Evolutionary conservation across 2,113 vertebrate genomes (phyloP).

Genomic region (Scolopax mira): DNA sequence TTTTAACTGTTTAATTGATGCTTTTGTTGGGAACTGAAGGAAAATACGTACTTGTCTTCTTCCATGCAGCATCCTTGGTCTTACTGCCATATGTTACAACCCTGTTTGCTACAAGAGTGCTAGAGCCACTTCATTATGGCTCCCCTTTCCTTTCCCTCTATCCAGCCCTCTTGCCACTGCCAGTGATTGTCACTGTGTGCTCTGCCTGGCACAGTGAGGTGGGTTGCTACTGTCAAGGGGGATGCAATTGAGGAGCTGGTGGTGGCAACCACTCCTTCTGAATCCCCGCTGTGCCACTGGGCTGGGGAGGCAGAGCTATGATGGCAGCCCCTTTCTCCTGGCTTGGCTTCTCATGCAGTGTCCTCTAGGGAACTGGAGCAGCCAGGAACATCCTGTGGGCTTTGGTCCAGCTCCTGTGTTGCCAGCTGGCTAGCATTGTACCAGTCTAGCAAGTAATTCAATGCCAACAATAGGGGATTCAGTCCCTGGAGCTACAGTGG

Average conservation of each 20-base stretch:
- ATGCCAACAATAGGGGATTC: neutral
- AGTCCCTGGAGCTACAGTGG: neutral
- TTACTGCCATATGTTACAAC: fast-evolving
- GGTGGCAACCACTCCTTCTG: neutral
- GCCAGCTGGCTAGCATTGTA: neutral
- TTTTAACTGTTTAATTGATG: neutral
- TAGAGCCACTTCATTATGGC: fast-evolving
- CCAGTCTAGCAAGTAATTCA: fast-evolving
- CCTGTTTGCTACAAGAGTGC: neutral
- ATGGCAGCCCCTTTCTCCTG: neutral
- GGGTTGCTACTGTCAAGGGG: neutral
- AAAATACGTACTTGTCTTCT: fast-evolving
- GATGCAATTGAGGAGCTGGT: neutral
- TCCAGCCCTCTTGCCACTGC: neutral
- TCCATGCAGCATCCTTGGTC: neutral
- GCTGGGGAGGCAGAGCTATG: neutral
- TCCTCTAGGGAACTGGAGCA: neutral
- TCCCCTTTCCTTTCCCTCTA: neutral
- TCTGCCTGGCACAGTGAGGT: neutral
- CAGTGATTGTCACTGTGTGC: fast-evolving
- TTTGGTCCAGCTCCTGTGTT: neutral
- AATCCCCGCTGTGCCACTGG: neutral
- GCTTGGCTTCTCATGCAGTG: neutral
- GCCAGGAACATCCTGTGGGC: neutral
- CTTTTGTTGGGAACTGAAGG: neutral